phyloP scores from a whole-genome alignment of 35 echinoderm and acorn worm species.

The Eucidaris tribuloides region DNA sequence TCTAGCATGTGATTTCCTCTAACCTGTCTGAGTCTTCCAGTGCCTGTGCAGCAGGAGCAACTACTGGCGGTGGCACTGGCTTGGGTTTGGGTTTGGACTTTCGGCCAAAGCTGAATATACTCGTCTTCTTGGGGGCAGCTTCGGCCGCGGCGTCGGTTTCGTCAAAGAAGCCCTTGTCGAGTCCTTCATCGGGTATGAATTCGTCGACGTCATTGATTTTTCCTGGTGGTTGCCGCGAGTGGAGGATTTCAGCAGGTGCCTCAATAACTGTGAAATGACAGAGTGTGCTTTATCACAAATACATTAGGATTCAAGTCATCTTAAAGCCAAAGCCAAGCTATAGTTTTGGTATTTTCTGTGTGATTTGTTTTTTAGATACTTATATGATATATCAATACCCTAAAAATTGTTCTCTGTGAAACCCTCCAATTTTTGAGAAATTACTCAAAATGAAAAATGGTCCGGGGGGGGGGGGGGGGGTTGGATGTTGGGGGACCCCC shows the following conservation, averaged over 20 bases:
- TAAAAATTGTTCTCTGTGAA: too few species aligned
- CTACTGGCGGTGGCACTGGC: not conserved
- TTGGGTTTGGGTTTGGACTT: constrained; percentile 22
- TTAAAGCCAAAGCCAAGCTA: too few species aligned
- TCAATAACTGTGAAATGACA: constrained; percentile 79
- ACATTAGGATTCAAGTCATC: too few species aligned
- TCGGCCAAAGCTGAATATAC: constrained; percentile 28
- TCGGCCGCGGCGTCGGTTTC: constrained; percentile 42
- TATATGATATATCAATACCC: too few species aligned
- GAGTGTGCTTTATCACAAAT: too few species aligned
- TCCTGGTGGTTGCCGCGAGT: not conserved
- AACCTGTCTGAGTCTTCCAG: constrained; percentile 47
- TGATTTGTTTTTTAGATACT: too few species aligned
- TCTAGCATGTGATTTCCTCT: too few species aligned
- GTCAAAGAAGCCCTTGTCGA: constrained; percentile 74
- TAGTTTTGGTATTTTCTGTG: too few species aligned
- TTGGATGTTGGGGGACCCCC: too few species aligned
- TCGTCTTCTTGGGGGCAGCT: constrained; percentile 41
- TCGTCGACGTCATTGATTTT: constrained; percentile 69
- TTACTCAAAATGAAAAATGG: too few species aligned
- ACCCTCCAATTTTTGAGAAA: too few species aligned
- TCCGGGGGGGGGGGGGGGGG: too few species aligned
- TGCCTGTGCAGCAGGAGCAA: not conserved
- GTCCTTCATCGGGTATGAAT: constrained; percentile 79
- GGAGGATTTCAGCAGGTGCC: constrained; percentile 45